Evolutionary conservation across 2,797 vertebrate species (phyloP), one percentile per base, ranked within the genome.

Genomic region (Gallinago stenura): DNA sequence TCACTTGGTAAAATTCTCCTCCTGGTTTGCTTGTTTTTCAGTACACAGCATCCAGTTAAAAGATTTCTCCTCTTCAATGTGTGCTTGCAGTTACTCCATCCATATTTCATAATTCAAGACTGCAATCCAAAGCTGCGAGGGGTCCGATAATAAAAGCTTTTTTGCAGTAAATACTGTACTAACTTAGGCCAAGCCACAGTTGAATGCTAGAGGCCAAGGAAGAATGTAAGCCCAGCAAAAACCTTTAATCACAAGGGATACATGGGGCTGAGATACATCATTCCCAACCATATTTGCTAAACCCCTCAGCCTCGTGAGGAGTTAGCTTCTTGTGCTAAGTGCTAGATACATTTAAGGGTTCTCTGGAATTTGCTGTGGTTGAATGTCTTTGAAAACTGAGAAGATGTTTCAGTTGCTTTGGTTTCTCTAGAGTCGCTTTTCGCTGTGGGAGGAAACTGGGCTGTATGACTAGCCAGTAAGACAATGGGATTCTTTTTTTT

Each of bases 221-320:
- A 95, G 95, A 96, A 96, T 89, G 87, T 90, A 71, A 96, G 89
- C 87, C 94, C 70, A 90, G 93, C 94, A 80, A 73, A 95, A 80
- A 70, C 51, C 73, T 95, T 90, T 84, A 90, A 91, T 96, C 90
- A 73, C 66, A 84, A 60, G 73, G 77, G 71, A 15, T 51, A 51
- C 41, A 3, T 20, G 62, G 64, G 71, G 45, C 64, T 71, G 81
- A 73, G 53, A 83, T 50, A 35, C 19, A 65, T 89, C 75, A 50
- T n/a, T 95, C 84, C 82, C 89, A 93, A 5, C 93, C 18, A 0
- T 58, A 3, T 62, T 96, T 94, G 54, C 89, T 83, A 65, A 94
- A 53, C 33, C 41, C 77, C 39, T 83, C 12, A 2, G 0, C 25
- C 53, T 73, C 46, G 30, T 17, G 71, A 58, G 83, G 48, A 75